Evolutionary conservation across 2,113 vertebrate species (phyloP), one percentile per base, ranked within the genome.

Genomic region (Mus musculus): DNA sequence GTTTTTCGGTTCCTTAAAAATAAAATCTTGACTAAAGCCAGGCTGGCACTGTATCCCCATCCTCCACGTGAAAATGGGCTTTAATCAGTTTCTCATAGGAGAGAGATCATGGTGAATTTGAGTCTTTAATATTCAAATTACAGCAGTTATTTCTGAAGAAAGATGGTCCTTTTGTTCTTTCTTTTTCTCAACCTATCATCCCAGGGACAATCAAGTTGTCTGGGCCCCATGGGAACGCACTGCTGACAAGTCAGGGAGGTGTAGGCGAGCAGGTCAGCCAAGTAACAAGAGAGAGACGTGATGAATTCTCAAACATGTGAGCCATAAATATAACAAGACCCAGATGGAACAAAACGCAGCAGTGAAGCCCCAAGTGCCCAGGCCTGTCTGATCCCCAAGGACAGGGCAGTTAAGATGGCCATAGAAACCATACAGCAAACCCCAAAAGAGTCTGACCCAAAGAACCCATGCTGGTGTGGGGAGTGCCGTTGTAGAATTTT

Each of bases 231-330:
- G 2, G n/a, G 88, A 61, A 63, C 7, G 22, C 0, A 0, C 10
- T 42, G 0, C 72, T 4, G 3, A 75, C 67, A 36, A 84, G 73
- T 73, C 88, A 17, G 90, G 84, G 90, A 89, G 19, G 90, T 65
- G 78, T 63, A 24, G 24, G 49, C 26, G 14, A 24, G 72, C 93
- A 75, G 96, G 89, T 88, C 92, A 71, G 88, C 90, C 92, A 65
- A 73, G 56, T 0, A 89, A 71, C 14, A 9, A 39, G 61, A 69
- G 7, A 78, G 87, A 90, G 0, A 12, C 17, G 39, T 36, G 82
- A 56, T 59, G 72, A 69, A 80, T 82, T 72, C 77, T n/a, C 82
- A 96, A 91, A 76, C 14, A 5, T 0, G 0, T 24, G 63, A 72
- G 39, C 71, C 88, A 22, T 81, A 76, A 72, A 90, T 65, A 59